Conservation (phyloP, 92 coral and sea anemone species). For the Porites evermanni region DNA sequence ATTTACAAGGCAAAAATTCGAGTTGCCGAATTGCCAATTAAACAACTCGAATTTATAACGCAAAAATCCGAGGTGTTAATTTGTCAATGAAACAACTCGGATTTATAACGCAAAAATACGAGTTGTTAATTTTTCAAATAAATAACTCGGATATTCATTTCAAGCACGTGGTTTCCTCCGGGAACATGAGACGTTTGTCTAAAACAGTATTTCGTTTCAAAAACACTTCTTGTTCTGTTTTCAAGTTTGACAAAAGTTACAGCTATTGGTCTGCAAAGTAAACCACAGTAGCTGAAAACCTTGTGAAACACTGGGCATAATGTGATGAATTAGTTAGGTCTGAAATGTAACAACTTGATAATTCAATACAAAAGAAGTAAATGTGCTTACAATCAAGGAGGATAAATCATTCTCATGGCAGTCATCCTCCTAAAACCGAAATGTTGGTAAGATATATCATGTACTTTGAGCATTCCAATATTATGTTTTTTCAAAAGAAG, state of each 20-base stretch:
- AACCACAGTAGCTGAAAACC: slow-evolving; percentile 8
- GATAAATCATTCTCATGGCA: background rate
- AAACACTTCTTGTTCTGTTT: slow-evolving; percentile 14
- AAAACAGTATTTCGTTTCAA: too few relatives aligned
- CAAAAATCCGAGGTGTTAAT: too few relatives aligned
- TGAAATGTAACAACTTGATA: slow-evolving; percentile 2
- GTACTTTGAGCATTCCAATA: slow-evolving; percentile 5
- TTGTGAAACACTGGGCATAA: slow-evolving; percentile 11
- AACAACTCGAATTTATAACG: too few relatives aligned
- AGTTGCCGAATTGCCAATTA: too few relatives aligned
- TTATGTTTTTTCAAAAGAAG: background rate
- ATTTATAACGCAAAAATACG: too few relatives aligned
- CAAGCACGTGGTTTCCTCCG: too few relatives aligned
- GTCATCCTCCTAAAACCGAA: slow-evolving; percentile 25
- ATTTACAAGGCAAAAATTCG: too few relatives aligned
- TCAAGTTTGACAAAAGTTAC: slow-evolving; percentile 15
- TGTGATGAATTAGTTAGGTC: background rate
- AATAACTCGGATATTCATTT: too few relatives aligned
- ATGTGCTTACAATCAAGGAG: slow-evolving; percentile 14
- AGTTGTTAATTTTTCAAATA: too few relatives aligned
- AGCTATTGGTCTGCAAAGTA: background rate
- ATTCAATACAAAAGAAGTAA: background rate
- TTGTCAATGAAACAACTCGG: too few relatives aligned
- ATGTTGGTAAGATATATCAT: slow-evolving; percentile 5
- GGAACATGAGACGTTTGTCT: too few relatives aligned